Base-by-base conservation (phyloP, 2,888 invertebrate species). In the Pyrrhosoma nymphula region DNA sequence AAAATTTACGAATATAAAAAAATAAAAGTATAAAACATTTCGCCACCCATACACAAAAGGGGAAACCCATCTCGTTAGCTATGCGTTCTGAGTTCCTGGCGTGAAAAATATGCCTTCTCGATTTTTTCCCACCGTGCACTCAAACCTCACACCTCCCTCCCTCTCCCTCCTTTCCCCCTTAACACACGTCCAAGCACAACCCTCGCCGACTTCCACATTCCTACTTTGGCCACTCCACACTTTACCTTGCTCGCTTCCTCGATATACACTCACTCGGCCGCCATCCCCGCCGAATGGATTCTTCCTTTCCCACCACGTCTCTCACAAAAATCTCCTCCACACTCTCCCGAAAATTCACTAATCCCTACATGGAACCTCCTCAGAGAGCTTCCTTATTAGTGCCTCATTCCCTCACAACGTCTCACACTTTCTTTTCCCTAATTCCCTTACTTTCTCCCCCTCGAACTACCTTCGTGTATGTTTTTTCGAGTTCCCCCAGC, bases 41-140 rank as follows among this genome's bases (percentile, higher is more conserved):
- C 69, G 93, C 69, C 93, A 93, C 93, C 93, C 93, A 39, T 47
- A 35, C 69, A 93, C 93, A 93, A 93, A 82, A 93, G 93, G 93
- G 69, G 93, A 69, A 56, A 89, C 26, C 69, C 93, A 93, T 93
- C 93, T 93, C 93, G 47, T 39, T 63, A 93, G 93, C 63, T 93
- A 91, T 60, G 91, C 91, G 91, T 63, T 69, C 91, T 63, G 93
- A 47, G 47, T 93, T 93, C 63, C 35, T 91, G 91, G 63, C 93
- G 93, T 93, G 69, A 93, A 93, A 93, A 93, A 93, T 93, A 91
- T 91, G 63, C 63, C 91, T 47, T 75, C 69, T 93, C 69, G 47
- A 69, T 75, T 75, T 39, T 60, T 90, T 91, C 47, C 39, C n/a
- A 16, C 3, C 23, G 82, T 35, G 82, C 30, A 82, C 35, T 82